Base-by-base conservation (phyloP, 2,888 invertebrate genomes). In the Nasonovia ribisnigri region DNA sequence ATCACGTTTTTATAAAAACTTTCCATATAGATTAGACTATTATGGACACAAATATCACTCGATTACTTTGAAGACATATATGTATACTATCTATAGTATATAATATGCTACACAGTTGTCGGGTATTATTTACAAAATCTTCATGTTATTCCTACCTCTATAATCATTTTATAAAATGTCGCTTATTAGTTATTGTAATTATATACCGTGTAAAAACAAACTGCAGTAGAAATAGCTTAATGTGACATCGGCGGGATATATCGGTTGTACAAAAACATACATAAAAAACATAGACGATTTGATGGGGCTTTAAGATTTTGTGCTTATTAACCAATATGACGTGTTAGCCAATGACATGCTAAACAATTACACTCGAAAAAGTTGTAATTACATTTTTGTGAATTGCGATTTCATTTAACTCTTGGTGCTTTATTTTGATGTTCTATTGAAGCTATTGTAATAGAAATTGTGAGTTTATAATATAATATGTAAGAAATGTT, bases 1-100 rank as follows among this genome's bases (percentile, higher is more conserved):
- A 86, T 92, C 91, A 86, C 91, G 91, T 92, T 92, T 91, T 11
- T 20, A 46, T 24, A 46, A 67, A 67, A 77, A 86, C 86, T 92
- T 86, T 91, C 16, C 57, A 86, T 86, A n/a, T 86, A 46, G 91
- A 86, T 92, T 43, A 84, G n/a, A 90, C 46, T 36, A 84, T n/a
- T 13, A 16, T n/a, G 5, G 11, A 57, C 57, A 36, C n/a, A 46
- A 43, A 86, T 77, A 57, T 91, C 57, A 43, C 24, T 86, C 43
- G 46, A 51, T 84, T 90, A 36, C 36, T 77, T 77, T 67, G 84
- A 84, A 84, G 46, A 48, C 36, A 54, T 51, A 48, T 1, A 11
- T 36, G 20, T 77, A n/a, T 77, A 36, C 16, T 67, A n/a, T 26
- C 5, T 67, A 67, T 16, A 13, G 1, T n/a, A 4, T 29, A 36